Evolutionary conservation across 2,113 vertebrate species (phyloP), one percentile per base, ranked within the genome.

Genomic region (Mormyrus lacerda): DNA sequence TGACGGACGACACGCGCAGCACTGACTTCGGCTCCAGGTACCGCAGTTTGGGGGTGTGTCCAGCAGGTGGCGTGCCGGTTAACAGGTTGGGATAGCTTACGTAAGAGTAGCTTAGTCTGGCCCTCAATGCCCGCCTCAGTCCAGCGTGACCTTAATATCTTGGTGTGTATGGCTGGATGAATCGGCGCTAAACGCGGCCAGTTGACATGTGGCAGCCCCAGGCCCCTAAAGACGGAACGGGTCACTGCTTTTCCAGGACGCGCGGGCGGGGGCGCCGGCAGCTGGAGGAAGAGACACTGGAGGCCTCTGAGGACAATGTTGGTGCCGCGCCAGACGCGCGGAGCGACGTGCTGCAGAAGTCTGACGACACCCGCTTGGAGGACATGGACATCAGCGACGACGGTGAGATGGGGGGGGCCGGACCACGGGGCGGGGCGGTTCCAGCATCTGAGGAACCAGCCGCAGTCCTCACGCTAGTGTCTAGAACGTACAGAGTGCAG

Each of bases 321-420:
- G 6, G 17, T 19, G 35, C 0, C 8, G 27, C 5, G 87, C 0
- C 3, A 51, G 1, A 17, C 0, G 1, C 39, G 73, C 87, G 0
- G 53, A 55, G 0, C 0, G 76, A 84, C 0, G 39, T 90, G 3
- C 91, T 94, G 5, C 92, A 53, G 0, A 91, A 94, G 87, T 97
- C 97, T 0, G 97, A 96, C 44, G 97, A 98, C 88, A 92, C 96
- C 61, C 95, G 97, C 0, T 96, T 93, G 90, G 95, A 97, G 17
- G 96, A 96, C 90, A 98, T 98, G 97, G 97, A 98, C 11, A 97
- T 98, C 88, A 97, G 97, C 0, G 97, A 96, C 0, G 96, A 98
- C 0, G 96, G 96, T 96, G 76, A 89, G 93, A 47, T 35, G 83
- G 9, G 17, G 21, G 4, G 35, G 9, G n/a, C n/a, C n/a, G n/a